phyloP scores from a whole-genome alignment of 2,797 vertebrate genomes.

The Coilia nasus region DNA sequence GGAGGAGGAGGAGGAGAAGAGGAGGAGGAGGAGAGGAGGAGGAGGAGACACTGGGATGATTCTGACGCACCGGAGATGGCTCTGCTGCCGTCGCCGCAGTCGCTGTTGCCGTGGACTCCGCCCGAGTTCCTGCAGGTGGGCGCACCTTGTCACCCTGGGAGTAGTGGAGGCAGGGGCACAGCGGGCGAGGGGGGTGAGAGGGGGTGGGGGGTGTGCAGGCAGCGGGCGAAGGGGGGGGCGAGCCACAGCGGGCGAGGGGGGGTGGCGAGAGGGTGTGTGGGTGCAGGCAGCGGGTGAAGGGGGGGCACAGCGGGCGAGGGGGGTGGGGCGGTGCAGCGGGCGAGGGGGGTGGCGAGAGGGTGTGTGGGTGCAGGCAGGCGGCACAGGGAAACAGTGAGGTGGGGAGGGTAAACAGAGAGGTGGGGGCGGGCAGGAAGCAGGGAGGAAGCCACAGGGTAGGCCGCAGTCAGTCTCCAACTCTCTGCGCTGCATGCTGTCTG shows the following conservation, averaged over 20 bases:
- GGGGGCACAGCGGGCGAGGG: too few species aligned
- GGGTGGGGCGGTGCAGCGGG: too few species aligned
- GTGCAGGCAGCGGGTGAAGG: conserved; percentile 4
- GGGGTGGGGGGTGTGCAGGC: not conserved
- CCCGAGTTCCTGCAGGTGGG: conserved; percentile 58
- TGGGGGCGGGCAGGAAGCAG: conserved; percentile 52
- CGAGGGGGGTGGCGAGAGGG: too few species aligned
- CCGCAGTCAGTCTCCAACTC: conserved; percentile 48
- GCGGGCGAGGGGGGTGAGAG: not conserved
- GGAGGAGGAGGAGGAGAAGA: not conserved
- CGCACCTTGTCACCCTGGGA: conserved; percentile 54
- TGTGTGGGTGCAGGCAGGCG: not conserved
- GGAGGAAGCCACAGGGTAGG: conserved; percentile 52
- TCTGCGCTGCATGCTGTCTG: not conserved
- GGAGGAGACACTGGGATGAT: conserved; percentile 58
- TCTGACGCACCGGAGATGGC: conserved; percentile 49
- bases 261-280: too few species aligned
- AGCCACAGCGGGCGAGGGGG: too few species aligned
- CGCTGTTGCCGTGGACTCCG: conserved; percentile 22
- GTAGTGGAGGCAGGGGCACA: conserved; percentile 43
- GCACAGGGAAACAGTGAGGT: conserved; percentile 5
- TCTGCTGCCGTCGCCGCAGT: not conserved
- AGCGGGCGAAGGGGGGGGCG: too few species aligned
- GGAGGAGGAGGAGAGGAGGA: conserved; percentile 32
- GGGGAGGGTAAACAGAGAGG: conserved; percentile 5